Conservation (phyloP, 2,888 invertebrate species). For the Boloria euphrosyne region DNA sequence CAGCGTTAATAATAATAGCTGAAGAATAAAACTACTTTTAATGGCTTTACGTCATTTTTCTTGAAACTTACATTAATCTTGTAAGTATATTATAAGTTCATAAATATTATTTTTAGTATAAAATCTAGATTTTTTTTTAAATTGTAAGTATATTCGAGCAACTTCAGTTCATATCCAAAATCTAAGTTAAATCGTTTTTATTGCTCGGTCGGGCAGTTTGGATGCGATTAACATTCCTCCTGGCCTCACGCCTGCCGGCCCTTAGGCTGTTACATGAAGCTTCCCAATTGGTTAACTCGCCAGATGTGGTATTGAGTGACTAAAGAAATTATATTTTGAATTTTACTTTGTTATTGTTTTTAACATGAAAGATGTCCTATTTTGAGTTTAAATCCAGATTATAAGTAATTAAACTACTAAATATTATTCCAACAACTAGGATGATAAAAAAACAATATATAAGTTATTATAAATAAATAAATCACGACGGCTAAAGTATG, state of each 20-base stretch:
- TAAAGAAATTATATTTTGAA: constrained; percentile 16
- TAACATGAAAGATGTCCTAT: background rate
- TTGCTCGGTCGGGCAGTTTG: constrained; percentile 60
- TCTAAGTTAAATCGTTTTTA: constrained; percentile 49
- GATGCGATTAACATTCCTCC: constrained; percentile 80
- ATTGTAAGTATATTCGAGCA: constrained; percentile 16
- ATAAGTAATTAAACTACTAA: too few species aligned
- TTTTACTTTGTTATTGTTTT: constrained; percentile 13
- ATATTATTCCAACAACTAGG: too few species aligned
- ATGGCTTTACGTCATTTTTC: too few species aligned
- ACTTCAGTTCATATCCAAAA: constrained; percentile 49
- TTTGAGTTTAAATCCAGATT: background rate
- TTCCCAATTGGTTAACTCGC: constrained; percentile 25
- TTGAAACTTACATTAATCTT: too few species aligned
- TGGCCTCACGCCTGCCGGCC: constrained; percentile 75
- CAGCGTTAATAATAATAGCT: too few species aligned
- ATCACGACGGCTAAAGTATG: too few species aligned
- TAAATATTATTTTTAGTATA: too few species aligned
- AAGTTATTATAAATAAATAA: too few species aligned
- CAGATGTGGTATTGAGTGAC: constrained; percentile 21
- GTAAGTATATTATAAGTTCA: too few species aligned
- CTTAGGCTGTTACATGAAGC: constrained; percentile 45
- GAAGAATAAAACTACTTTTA: too few species aligned
- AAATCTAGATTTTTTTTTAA: background rate
- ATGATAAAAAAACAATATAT: too few species aligned